Evolutionary conservation across 1,140 invertebrate genomes (phyloP).

Genomic region (Charaxes varanes): DNA sequence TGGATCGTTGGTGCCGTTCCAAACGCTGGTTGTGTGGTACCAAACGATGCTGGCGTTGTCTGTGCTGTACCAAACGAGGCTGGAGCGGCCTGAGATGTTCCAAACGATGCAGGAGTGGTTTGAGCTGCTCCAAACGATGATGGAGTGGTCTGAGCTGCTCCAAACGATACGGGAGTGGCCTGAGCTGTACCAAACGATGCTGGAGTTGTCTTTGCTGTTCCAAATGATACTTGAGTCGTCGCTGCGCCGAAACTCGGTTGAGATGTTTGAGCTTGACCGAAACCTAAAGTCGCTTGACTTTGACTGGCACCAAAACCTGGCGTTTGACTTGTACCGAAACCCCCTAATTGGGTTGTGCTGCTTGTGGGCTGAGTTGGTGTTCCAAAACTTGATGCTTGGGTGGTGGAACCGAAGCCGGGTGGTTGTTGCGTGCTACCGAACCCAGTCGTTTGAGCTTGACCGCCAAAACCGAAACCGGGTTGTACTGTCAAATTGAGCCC

Average conservation of each 20-base stretch:
- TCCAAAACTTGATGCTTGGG: background rate
- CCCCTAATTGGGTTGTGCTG: no score
- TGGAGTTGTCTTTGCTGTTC: constrained; percentile 6
- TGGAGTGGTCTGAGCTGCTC: constrained; percentile 7
- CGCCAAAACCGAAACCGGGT: background rate
- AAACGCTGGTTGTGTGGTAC: constrained; percentile 14
- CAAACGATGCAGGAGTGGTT: constrained; percentile 4
- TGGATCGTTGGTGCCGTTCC: constrained; percentile 15
- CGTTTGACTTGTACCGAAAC: constrained; percentile 8
- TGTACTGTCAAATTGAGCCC: background rate
- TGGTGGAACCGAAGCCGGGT: background rate
- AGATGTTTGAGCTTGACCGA: constrained; percentile 1
- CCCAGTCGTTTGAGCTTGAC: constrained; percentile 1
- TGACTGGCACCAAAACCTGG: constrained; percentile 1
- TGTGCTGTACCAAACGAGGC: constrained; percentile 9
- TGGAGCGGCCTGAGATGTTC: constrained; percentile 7
- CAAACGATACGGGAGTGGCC: constrained; percentile 4
- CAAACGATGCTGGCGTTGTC: constrained; percentile 2
- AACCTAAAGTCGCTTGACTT: no score
- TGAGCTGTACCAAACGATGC: constrained; percentile 8
- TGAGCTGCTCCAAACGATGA: constrained; percentile 8
- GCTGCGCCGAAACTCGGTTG: constrained; percentile 2
- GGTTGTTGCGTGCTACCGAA: background rate
- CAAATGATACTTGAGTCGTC: background rate
- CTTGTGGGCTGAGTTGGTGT: background rate